phyloP scores from a whole-genome alignment of 2,888 invertebrate genomes.

The Elaeidobius kamerunicus region DNA sequence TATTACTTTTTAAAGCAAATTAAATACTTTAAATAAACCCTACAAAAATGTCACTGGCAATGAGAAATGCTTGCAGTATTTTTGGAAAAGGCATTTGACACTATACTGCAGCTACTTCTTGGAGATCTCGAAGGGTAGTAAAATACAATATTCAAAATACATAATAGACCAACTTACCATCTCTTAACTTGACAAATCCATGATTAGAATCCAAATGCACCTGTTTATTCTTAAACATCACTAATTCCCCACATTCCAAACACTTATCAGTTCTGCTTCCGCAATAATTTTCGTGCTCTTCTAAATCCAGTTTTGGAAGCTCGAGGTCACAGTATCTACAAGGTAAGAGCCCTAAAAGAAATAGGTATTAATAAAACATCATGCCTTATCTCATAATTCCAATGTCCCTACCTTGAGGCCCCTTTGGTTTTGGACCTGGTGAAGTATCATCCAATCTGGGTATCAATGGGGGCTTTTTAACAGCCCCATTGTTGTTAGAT shows the following conservation, averaged over 20 bases:
- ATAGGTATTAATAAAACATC: not conserved
- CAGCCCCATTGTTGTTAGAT: slow-evolving; percentile 4
- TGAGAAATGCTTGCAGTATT: too few species aligned
- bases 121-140: too few species aligned
- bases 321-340: slow-evolving; percentile 69
- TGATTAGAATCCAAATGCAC: slow-evolving; percentile 65
- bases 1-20: too few species aligned
- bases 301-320: slow-evolving; percentile 57
- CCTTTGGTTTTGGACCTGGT: slow-evolving; percentile 4
- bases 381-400: too few species aligned
- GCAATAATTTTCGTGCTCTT: slow-evolving; percentile 66
- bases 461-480: slow-evolving; percentile 25
- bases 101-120: too few species aligned
- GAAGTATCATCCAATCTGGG: slow-evolving; percentile 22
- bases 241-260: slow-evolving; percentile 62
- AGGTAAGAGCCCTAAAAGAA: slow-evolving; percentile 46
- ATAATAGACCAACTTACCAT: slow-evolving; percentile 54
- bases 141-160: too few species aligned
- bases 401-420: slow-evolving; percentile 20
- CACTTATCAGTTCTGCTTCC: slow-evolving; percentile 70
- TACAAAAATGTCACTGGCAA: too few species aligned
- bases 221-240: slow-evolving; percentile 67
- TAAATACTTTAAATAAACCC: too few species aligned
- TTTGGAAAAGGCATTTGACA: too few species aligned
- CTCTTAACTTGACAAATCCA: slow-evolving; percentile 59